These are phyloP conservation scores for Metacarcinus magister DNA, from an alignment of 2,888 invertebrate species.

Conservation along the genomic window DNA sequence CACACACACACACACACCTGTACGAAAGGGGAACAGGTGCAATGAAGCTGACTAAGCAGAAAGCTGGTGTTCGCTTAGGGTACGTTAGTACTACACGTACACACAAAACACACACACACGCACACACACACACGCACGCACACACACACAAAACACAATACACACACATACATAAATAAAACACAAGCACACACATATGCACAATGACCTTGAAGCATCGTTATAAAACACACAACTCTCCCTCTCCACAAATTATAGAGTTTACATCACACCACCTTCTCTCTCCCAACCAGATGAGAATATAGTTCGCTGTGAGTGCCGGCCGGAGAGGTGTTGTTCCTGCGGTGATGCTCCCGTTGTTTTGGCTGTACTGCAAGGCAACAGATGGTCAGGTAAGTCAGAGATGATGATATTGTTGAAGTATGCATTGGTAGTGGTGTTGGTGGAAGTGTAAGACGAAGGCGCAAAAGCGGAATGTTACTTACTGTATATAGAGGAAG, in stretches of 20 bases:
- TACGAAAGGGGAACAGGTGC: no score
- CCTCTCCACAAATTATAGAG: background rate
- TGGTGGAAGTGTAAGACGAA: background rate
- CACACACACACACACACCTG: no score
- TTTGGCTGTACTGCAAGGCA: background rate
- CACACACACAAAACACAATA: no score
- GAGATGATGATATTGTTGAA: background rate
- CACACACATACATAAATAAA: no score
- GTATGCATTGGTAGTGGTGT: background rate
- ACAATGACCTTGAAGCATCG: background rate
- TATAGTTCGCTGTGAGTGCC: background rate
- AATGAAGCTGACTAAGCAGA: no score
- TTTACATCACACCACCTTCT: background rate
- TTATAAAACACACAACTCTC: background rate
- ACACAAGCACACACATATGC: no score
- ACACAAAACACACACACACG: no score
- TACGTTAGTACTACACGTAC: no score
- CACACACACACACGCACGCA: no score
- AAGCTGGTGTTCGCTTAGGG: no score
- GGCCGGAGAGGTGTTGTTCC: background rate
- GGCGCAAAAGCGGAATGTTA: no score
- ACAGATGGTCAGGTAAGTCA: background rate
- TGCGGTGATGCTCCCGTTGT: background rate
- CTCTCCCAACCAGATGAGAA: background rate
- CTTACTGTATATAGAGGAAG: no score